These are phyloP conservation scores for Empidonax alnorum DNA, from an alignment of 2,113 vertebrate genomes.

Conservation along the genomic window DNA sequence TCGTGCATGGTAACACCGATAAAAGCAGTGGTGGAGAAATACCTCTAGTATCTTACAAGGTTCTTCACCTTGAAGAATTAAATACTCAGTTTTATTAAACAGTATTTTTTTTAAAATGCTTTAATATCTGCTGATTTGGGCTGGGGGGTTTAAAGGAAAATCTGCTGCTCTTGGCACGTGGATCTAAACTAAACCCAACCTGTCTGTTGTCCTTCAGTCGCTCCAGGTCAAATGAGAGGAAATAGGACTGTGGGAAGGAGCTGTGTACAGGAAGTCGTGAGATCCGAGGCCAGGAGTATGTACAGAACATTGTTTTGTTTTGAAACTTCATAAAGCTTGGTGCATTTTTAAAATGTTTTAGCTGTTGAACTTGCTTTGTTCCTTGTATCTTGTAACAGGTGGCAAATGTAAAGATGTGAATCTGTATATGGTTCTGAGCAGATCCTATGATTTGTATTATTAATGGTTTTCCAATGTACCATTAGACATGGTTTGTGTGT, in stretches of 20 bases:
- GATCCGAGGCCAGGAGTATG: conserved; percentile 77
- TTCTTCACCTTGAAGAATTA: not conserved
- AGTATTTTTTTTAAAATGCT: not conserved
- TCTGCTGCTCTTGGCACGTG: not conserved
- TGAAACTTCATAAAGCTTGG: conserved; percentile 81
- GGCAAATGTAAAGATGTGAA: conserved; percentile 78
- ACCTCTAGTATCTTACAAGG: accelerated
- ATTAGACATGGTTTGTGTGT: conserved; percentile 42
- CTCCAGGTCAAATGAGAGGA: conserved; percentile 92
- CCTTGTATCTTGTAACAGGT: conserved; percentile 81
- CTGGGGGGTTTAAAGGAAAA: not conserved
- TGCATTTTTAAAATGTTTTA: conserved; percentile 85
- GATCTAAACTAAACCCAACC: not conserved
- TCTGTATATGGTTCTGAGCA: conserved; percentile 80
- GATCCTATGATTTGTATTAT: conserved; percentile 75
- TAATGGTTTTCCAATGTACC: conserved; percentile 76
- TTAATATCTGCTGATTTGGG: not conserved
- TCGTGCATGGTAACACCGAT: not conserved
- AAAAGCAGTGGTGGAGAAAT: not conserved
- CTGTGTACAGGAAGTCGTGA: conserved; percentile 82
- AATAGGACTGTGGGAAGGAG: conserved; percentile 79
- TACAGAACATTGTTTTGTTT: conserved; percentile 86
- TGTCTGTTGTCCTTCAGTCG: conserved; percentile 76
- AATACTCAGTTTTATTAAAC: not conserved
- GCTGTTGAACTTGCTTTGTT: conserved; percentile 77